Evolutionary conservation across 1,140 invertebrate genomes (phyloP), one percentile per base, ranked within the genome.

Genomic region (Bacillus rossius): DNA sequence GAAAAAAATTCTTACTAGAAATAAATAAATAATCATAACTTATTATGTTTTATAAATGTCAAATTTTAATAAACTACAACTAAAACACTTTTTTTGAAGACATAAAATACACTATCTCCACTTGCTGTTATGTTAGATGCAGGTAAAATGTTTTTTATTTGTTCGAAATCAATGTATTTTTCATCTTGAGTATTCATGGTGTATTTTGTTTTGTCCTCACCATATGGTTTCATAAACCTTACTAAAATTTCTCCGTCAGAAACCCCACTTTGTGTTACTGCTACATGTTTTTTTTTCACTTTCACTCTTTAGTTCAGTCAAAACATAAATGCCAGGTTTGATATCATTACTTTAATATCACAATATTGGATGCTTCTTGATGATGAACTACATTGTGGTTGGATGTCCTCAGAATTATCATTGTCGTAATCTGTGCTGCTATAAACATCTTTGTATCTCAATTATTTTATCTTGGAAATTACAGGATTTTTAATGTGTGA

Each of bases 111-210:
- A 20, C 43, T 3, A n/a, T 45, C 23, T 45, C 43, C 43, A 20
- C 17, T 25, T 45, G 23, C 23, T 25, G 17, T 45, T 5, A 45
- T 45, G 4, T 19, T 45, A 25, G 43, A n/a, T 20, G 43, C 17
- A 20, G 43, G 43, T 25, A 45, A 25, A 45, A 45, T 3, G 5
- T 45, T 45, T 13, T 45, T 25, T 20, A 45, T 45, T 45, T 45
- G 43, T 45, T 45, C 13, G 23, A 45, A 45, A 45, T 5, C 10
- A 45, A 45, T 45, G 43, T 45, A 45, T 45, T 45, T 45, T 45
- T 45, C 43, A 45, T 45, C 43, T 25, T 25, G 13, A 13, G 43
- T 45, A 8, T 45, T 20, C 23, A 19, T 45, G 10, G 43, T 20
- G n/a, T 7, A 45, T 19, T 45, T 45, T n/a, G n/a, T 45, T 19